phyloP scores from a whole-genome alignment of 2,888 invertebrate genomes.

The Rotaria magnacalcarata region DNA sequence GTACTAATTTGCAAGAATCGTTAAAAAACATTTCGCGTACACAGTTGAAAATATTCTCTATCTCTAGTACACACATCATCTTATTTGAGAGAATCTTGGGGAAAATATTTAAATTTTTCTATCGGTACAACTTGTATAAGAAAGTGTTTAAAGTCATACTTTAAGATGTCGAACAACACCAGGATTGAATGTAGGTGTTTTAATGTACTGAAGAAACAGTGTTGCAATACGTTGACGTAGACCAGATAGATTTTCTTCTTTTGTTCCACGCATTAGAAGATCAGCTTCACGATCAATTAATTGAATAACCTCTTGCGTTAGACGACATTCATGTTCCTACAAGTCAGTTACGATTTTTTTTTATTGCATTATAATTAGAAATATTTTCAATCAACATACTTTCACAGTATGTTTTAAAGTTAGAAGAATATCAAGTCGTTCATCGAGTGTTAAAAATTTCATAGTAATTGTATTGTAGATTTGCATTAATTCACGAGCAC shows the following conservation, averaged over 20 bases:
- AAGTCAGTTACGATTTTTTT: conserved; percentile 32
- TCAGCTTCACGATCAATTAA: conserved; percentile 72
- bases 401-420: conserved; percentile 69
- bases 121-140: background rate
- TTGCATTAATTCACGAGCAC: conserved; percentile 71
- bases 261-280: conserved; percentile 67
- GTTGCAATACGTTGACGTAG: conserved; percentile 68
- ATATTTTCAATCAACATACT: conserved; percentile 50
- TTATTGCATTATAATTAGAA: background rate
- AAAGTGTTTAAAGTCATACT: conserved; percentile 49
- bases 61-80: too few species aligned
- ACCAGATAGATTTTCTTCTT: conserved; percentile 65
- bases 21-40: too few species aligned
- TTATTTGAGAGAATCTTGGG: too few species aligned
- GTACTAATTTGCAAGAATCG: too few species aligned
- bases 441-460: conserved; percentile 64
- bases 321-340: conserved; percentile 60
- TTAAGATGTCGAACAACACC: conserved; percentile 58
- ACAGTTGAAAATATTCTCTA: too few species aligned
- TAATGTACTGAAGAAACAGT: conserved; percentile 61
- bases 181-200: conserved; percentile 60
- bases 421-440: conserved; percentile 69
- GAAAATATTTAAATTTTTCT: too few species aligned
- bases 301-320: conserved; percentile 62
- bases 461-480: conserved; percentile 69